phyloP scores from a whole-genome alignment of 2,113 vertebrate genomes.

The Garra rufa region DNA sequence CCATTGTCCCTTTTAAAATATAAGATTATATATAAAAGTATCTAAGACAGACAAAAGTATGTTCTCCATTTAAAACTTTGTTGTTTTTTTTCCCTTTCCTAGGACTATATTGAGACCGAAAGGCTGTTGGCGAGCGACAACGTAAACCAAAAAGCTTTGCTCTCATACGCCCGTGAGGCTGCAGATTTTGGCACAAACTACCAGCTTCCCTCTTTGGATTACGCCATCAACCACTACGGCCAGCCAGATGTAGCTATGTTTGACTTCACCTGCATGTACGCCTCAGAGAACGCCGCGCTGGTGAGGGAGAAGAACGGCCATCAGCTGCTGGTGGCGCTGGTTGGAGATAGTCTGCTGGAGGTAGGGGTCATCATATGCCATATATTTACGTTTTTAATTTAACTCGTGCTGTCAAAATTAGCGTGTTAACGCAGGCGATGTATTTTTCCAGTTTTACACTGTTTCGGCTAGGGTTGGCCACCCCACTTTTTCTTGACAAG shows the following conservation, averaged over 20 bases:
- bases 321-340: constrained; percentile 87
- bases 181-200: constrained; percentile 94
- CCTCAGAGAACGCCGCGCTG: constrained; percentile 90
- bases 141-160: constrained; percentile 89
- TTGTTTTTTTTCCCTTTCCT: background rate
- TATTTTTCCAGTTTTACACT: no score
- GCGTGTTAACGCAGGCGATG: no score
- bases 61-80: background rate
- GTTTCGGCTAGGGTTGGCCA: no score
- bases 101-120: constrained; percentile 92
- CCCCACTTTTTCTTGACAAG: no score
- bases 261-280: constrained; percentile 97
- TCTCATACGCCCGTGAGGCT: constrained; percentile 87
- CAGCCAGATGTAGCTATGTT: constrained; percentile 98
- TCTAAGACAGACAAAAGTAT: no score
- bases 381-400: background rate
- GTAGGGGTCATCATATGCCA: constrained; percentile 63
- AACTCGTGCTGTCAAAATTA: no score
- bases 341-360: constrained; percentile 96
- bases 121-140: constrained; percentile 85
- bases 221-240: constrained; percentile 95
- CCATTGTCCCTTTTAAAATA: no score
- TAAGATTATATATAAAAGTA: no score
- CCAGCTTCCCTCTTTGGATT: constrained; percentile 89
- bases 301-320: constrained; percentile 85